phyloP scores from a whole-genome alignment of 2,888 invertebrate genomes.

The Globia sparganii region DNA sequence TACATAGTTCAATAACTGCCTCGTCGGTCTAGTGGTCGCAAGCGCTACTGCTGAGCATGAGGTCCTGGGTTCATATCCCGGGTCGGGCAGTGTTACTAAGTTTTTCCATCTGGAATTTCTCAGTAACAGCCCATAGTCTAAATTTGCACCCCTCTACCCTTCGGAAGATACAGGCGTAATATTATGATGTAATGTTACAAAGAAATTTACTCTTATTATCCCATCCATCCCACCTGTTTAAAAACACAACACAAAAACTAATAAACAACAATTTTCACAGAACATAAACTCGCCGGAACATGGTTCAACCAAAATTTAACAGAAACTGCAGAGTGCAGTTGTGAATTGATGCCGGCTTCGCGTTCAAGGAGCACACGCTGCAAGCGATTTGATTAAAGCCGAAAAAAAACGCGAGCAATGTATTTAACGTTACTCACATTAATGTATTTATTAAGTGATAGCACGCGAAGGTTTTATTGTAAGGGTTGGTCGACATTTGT shows the following conservation, averaged over 20 bases:
- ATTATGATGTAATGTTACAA: slow-evolving; percentile 3
- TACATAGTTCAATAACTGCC: background rate
- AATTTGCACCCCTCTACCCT: background rate
- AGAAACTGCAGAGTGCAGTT: slow-evolving; percentile 56
- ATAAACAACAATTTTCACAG: slow-evolving; percentile 25
- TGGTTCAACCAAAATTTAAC: slow-evolving; percentile 38
- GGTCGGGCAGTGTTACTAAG: background rate
- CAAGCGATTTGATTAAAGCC: slow-evolving; percentile 76
- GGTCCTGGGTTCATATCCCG: no score
- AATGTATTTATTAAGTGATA: slow-evolving; percentile 81
- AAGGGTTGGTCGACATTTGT: slow-evolving; percentile 40
- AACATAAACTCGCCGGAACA: slow-evolving; percentile 31
- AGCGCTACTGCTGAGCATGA: background rate
- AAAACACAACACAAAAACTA: slow-evolving; percentile 14
- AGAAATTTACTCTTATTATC: background rate
- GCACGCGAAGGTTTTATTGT: slow-evolving; percentile 73
- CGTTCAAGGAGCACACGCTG: slow-evolving; percentile 70
- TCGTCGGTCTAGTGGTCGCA: background rate
- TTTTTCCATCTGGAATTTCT: background rate
- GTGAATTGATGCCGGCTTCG: slow-evolving; percentile 74
- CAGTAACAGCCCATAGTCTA: background rate
- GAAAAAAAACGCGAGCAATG: slow-evolving; percentile 70
- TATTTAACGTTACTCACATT: slow-evolving; percentile 75
- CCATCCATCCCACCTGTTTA: background rate
- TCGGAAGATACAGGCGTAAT: background rate